Evolutionary conservation across 2,888 invertebrate species (phyloP).

Genomic region (Drosophila austrosaltans): DNA sequence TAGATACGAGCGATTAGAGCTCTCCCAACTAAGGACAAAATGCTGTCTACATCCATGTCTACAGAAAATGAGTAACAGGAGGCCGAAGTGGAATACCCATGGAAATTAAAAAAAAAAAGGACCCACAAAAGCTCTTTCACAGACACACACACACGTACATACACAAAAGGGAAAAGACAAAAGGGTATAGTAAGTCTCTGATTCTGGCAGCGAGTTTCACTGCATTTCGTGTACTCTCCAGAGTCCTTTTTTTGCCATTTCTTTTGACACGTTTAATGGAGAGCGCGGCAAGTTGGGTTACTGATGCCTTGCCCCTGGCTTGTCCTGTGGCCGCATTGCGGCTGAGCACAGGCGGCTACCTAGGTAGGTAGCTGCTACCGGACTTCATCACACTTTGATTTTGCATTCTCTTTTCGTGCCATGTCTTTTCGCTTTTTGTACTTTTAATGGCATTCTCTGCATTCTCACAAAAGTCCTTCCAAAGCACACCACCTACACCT

Average conservation of each 20-base stretch:
- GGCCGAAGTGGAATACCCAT: background rate
- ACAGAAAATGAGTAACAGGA: background rate
- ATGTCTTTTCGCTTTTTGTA: conserved; percentile 34
- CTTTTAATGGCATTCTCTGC: conserved; percentile 44
- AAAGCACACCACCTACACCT: conserved; percentile 12
- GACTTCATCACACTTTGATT: conserved; percentile 68
- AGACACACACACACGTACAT: conserved; percentile 1
- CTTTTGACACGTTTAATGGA: conserved; percentile 76
- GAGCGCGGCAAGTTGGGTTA: conserved; percentile 41
- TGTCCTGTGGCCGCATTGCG: conserved; percentile 65
- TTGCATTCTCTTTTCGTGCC: conserved; percentile 67
- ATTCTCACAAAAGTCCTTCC: conserved; percentile 22
- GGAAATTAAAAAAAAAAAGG: background rate
- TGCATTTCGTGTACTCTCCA: conserved; percentile 39
- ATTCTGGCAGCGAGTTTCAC: conserved; percentile 24
- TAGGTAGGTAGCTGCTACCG: conserved; percentile 20
- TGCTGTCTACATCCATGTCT: background rate
- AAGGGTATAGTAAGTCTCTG: conserved; percentile 9
- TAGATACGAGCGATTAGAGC: background rate
- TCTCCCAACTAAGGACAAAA: background rate
- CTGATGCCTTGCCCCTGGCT: conserved; percentile 33
- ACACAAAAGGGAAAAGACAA: background rate
- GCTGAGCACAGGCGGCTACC: conserved; percentile 25
- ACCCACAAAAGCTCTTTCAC: background rate
- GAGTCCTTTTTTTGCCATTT: conserved; percentile 38